Evolutionary conservation across 2,888 invertebrate genomes (phyloP).

Genomic region (Lobophora halterata): DNA sequence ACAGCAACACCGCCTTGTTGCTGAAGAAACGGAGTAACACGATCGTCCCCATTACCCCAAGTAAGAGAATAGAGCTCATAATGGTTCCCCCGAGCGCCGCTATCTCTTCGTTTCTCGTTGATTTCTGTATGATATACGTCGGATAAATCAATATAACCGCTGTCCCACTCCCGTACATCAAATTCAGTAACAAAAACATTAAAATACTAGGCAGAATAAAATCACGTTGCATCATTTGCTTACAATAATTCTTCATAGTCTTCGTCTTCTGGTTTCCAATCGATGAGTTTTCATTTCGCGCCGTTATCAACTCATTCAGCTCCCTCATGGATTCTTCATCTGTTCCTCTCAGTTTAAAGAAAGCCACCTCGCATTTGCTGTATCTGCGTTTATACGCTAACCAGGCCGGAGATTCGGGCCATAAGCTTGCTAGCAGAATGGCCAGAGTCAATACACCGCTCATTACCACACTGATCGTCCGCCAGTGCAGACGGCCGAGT

Average conservation of each 20-base stretch:
- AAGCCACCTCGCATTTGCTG: conserved; percentile 22
- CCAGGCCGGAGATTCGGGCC: conserved; percentile 32
- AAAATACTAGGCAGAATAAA: conserved; percentile 28
- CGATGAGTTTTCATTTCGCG: conserved; percentile 7
- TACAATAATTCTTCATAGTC: not conserved
- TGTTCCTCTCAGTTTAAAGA: conserved; percentile 28
- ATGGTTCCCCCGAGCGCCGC: conserved; percentile 16
- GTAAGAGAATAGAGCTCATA: conserved; percentile 9
- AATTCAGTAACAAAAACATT: conserved; percentile 16
- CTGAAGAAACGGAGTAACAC: conserved; percentile 10
- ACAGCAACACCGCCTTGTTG: conserved; percentile 16
- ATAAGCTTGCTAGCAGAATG: conserved; percentile 12
- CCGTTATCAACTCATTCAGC: conserved; percentile 12
- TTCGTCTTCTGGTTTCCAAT: not conserved
- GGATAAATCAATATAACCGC: conserved; percentile 19
- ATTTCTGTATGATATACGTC: conserved; percentile 16
- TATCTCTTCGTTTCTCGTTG: conserved; percentile 11
- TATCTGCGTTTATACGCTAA: conserved; percentile 26
- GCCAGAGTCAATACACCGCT: conserved; percentile 14
- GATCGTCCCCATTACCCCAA: conserved; percentile 2
- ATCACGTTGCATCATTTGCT: conserved; percentile 16
- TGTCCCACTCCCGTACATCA: conserved; percentile 28
- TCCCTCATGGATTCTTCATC: conserved; percentile 19
- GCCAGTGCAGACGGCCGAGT: conserved; percentile 20
- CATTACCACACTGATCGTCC: conserved; percentile 21